These are phyloP conservation scores for Ricordea florida DNA, from an alignment of 92 coral and sea anemone genomes.

Conservation along the genomic window DNA sequence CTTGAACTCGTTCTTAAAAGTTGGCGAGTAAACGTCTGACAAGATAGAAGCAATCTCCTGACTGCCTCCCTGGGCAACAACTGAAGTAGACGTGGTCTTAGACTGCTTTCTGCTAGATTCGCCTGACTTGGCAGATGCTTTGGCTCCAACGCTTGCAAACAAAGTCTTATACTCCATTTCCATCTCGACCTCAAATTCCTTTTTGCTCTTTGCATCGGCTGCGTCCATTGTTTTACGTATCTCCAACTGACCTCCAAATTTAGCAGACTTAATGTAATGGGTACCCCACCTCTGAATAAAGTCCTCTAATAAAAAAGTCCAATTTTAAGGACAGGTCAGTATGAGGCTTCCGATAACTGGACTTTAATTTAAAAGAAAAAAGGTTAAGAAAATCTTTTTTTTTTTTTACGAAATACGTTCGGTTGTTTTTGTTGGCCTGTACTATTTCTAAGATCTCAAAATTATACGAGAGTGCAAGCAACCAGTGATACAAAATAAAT, in stretches of 20 bases:
- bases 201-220: not conserved
- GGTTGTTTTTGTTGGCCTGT: too few species aligned
- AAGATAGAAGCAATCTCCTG: slow-evolving; percentile 52
- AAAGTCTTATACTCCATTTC: slow-evolving; percentile 31
- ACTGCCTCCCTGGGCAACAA: slow-evolving; percentile 46
- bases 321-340: too few species aligned
- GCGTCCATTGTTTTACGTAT: slow-evolving; percentile 37
- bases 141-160: slow-evolving; percentile 64
- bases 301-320: slow-evolving; percentile 13
- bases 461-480: too few species aligned
- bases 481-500: too few species aligned
- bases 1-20: slow-evolving; percentile 44
- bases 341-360: too few species aligned
- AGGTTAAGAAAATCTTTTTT: too few species aligned
- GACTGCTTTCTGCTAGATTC: slow-evolving; percentile 10
- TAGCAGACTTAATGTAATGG: slow-evolving; percentile 39
- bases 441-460: too few species aligned
- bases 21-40: slow-evolving; percentile 57
- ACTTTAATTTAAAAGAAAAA: too few species aligned
- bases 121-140: slow-evolving; percentile 19
- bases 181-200: slow-evolving; percentile 22
- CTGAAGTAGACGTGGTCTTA: slow-evolving; percentile 28
- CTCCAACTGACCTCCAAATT: slow-evolving; percentile 41
- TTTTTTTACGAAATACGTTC: too few species aligned
- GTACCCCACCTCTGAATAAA: slow-evolving; percentile 39